Evolutionary conservation across 2,797 vertebrate genomes (phyloP).

Genomic region (Petrocephalus sullivani): DNA sequence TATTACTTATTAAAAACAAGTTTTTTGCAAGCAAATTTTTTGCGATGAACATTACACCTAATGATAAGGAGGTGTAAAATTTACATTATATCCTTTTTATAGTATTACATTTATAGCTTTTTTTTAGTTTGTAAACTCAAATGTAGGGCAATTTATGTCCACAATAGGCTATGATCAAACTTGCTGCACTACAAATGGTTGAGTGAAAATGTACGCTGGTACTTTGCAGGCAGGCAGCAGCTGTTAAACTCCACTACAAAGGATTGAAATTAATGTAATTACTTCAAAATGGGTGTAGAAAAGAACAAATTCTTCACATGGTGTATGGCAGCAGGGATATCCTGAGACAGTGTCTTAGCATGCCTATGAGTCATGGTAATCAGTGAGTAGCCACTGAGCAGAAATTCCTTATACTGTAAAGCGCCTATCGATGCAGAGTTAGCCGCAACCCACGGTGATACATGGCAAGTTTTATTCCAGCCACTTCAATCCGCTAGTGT

Average conservation of each 20-base stretch:
- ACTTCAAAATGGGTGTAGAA: background rate
- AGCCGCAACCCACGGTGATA: background rate
- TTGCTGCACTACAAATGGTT: background rate
- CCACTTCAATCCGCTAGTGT: background rate
- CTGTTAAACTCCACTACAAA: background rate
- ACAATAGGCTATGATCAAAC: background rate
- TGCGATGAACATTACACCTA: too few relatives aligned
- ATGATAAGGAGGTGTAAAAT: too few relatives aligned
- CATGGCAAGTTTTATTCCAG: background rate
- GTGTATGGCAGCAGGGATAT: background rate
- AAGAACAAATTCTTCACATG: background rate
- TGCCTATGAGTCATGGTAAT: background rate
- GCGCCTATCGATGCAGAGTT: background rate
- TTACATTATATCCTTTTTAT: too few relatives aligned
- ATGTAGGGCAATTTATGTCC: background rate
- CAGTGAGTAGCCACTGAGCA: background rate
- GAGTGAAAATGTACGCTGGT: background rate
- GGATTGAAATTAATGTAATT: background rate
- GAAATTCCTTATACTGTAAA: background rate
- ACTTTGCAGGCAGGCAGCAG: too few relatives aligned
- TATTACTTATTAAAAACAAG: too few relatives aligned
- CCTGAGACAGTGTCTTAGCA: background rate
- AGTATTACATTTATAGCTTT: too few relatives aligned
- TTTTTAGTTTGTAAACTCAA: background rate
- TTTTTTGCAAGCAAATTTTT: too few relatives aligned